A percentile compares a stretch with the other conserved stretches of the same genome.
These are phyloP conservation scores for Aphelocoma coerulescens DNA, from an alignment of 2,113 vertebrate species.

Conservation along the genomic window DNA sequence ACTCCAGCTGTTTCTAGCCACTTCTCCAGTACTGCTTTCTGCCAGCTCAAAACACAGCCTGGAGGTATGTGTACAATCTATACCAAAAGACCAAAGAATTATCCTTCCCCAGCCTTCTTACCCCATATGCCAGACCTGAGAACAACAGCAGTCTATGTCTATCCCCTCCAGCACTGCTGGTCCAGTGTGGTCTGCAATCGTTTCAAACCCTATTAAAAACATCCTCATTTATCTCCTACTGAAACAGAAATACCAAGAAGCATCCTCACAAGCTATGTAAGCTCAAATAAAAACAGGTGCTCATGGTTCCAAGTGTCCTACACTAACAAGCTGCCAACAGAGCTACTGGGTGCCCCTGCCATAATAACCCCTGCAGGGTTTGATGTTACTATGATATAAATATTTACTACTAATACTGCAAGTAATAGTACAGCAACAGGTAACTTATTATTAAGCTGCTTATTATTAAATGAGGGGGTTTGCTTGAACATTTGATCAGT, in stretches of 20 bases:
- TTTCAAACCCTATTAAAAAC: not conserved
- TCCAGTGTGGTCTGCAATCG: not conserved
- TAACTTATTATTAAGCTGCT: not conserved
- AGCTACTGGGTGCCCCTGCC: not conserved
- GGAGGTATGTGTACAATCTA: not conserved
- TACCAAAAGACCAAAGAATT: not conserved
- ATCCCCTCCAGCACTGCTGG: not conserved
- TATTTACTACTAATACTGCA: not conserved
- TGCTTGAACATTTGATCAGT: not conserved
- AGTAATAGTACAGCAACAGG: not conserved
- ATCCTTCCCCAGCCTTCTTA: not conserved
- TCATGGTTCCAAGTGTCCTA: not conserved
- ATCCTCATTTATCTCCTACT: not conserved
- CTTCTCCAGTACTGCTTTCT: constrained; percentile 47
- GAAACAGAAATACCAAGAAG: not conserved
- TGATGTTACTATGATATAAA: not conserved
- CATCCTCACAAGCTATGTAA: not conserved
- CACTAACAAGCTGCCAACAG: not conserved
- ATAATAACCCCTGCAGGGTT: not conserved
- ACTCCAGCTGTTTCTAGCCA: constrained; percentile 60
- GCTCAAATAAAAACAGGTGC: not conserved
- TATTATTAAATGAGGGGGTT: not conserved
- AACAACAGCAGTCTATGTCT: not conserved
- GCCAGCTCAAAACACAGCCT: constrained; percentile 30
- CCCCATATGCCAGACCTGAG: not conserved